phyloP scores from a whole-genome alignment of 2,797 vertebrate genomes.

The Pseudomugil tenellus region DNA sequence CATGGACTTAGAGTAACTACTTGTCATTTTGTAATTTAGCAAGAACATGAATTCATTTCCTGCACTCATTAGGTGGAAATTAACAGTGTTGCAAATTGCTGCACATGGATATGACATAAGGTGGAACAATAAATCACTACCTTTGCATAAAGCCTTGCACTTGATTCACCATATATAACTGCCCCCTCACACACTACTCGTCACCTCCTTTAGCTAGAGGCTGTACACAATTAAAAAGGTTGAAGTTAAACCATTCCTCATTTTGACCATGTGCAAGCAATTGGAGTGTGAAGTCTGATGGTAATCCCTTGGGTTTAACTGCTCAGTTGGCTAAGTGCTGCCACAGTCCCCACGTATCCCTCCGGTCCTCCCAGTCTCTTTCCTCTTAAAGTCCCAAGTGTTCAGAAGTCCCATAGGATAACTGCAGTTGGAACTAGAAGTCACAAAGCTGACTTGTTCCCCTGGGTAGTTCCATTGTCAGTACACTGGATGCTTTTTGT shows the following conservation, averaged over 20 bases:
- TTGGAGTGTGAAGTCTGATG: slow-evolving; percentile 47
- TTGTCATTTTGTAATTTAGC: slow-evolving; percentile 61
- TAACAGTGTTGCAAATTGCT: slow-evolving; percentile 61
- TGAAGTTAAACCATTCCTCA: slow-evolving; percentile 48
- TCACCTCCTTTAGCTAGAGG: slow-evolving; percentile 43
- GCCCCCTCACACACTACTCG: slow-evolving; percentile 15
- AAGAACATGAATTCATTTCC: slow-evolving; percentile 67
- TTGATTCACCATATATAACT: slow-evolving; percentile 17
- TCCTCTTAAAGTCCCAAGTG: slow-evolving; percentile 48
- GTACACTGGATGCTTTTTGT: slow-evolving; percentile 44
- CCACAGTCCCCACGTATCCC: slow-evolving; percentile 37
- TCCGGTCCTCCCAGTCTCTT: slow-evolving; percentile 38
- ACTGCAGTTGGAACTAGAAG: slow-evolving; percentile 47
- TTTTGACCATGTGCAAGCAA: slow-evolving; percentile 47
- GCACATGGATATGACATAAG: slow-evolving; percentile 45
- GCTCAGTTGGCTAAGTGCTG: slow-evolving; percentile 56
- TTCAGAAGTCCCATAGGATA: slow-evolving; percentile 56
- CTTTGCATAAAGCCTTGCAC: slow-evolving; percentile 44
- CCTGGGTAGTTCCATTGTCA: slow-evolving; percentile 30
- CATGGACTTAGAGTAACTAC: slow-evolving; percentile 44
- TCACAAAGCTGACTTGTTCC: slow-evolving; percentile 50
- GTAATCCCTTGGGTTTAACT: slow-evolving; percentile 68
- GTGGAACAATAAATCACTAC: slow-evolving; percentile 68
- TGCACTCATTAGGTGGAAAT: slow-evolving; percentile 69
- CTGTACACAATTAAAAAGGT: slow-evolving; percentile 57